These are phyloP conservation scores for Ploceus nigricollis DNA, from an alignment of 2,113 vertebrate genomes.

Conservation along the genomic window DNA sequence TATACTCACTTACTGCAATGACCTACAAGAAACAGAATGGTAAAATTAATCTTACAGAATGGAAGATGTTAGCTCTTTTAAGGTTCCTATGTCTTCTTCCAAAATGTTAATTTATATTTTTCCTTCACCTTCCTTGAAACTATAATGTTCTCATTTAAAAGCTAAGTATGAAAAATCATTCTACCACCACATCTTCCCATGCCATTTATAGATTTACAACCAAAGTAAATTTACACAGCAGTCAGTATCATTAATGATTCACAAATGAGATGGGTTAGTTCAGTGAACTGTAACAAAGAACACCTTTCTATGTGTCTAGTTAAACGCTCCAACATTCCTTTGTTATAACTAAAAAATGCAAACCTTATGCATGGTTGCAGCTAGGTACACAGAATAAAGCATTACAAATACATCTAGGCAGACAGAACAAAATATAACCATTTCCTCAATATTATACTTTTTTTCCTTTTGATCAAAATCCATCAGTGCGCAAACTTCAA, in stretches of 20 bases:
- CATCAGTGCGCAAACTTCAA: neutral
- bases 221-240: conserved; percentile 54
- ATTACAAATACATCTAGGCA: neutral
- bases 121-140: neutral
- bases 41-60: neutral
- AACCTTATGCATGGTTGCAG: conserved; percentile 18
- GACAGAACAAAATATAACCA: neutral
- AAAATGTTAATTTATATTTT: neutral
- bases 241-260: conserved; percentile 67
- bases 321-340: conserved; percentile 31
- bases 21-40: neutral
- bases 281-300: conserved; percentile 63
- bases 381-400: neutral
- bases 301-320: conserved; percentile 12
- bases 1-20: neutral
- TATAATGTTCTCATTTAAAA: conserved; percentile 22
- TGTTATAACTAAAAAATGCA: conserved; percentile 29
- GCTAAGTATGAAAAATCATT: conserved; percentile 50
- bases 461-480: neutral
- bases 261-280: conserved; percentile 55
- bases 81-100: neutral
- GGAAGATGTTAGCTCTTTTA: neutral
- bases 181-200: conserved; percentile 60
- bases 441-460: neutral
- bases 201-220: conserved; percentile 56